Evolutionary conservation across 2,888 invertebrate species (phyloP).

Genomic region (Diabrotica balteata): DNA sequence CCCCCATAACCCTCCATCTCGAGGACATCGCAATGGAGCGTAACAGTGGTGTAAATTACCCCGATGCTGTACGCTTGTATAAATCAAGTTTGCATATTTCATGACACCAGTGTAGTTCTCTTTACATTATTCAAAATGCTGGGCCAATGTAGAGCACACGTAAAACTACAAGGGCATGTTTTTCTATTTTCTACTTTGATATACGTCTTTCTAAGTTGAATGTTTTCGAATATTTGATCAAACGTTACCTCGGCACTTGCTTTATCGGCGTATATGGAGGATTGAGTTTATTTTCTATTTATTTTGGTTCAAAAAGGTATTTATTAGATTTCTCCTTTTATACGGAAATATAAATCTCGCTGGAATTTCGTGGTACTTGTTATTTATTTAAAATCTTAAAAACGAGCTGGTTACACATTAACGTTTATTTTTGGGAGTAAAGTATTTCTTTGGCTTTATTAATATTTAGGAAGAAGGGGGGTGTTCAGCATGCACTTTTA

Average conservation of each 20-base stretch:
- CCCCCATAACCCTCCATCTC: not conserved
- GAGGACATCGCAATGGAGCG: conserved; percentile 7
- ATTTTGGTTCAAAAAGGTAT: too few relatives aligned
- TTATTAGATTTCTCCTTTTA: too few relatives aligned
- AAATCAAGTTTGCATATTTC: conserved; percentile 50
- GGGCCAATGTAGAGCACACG: conserved; percentile 27
- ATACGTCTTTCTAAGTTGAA: not conserved
- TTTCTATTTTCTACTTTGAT: conserved; percentile 5
- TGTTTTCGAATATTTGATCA: not conserved
- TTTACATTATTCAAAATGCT: conserved; percentile 42
- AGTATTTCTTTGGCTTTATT: too few relatives aligned
- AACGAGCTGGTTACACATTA: too few relatives aligned
- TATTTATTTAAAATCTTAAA: too few relatives aligned
- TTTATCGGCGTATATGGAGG: too few relatives aligned
- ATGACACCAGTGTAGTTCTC: conserved; percentile 35
- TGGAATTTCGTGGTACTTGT: too few relatives aligned
- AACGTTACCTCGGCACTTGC: not conserved
- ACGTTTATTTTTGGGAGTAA: too few relatives aligned
- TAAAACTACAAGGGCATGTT: conserved; percentile 24
- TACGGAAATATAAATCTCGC: too few relatives aligned
- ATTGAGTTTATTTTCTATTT: too few relatives aligned
- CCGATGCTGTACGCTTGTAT: conserved; percentile 42
- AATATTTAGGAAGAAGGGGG: too few relatives aligned
- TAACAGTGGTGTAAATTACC: conserved; percentile 34
- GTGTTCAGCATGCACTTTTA: too few relatives aligned